Evolutionary conservation across 1,140 invertebrate genomes (phyloP), one percentile per base, ranked within the genome.

Genomic region (Diabrotica virgifera): DNA sequence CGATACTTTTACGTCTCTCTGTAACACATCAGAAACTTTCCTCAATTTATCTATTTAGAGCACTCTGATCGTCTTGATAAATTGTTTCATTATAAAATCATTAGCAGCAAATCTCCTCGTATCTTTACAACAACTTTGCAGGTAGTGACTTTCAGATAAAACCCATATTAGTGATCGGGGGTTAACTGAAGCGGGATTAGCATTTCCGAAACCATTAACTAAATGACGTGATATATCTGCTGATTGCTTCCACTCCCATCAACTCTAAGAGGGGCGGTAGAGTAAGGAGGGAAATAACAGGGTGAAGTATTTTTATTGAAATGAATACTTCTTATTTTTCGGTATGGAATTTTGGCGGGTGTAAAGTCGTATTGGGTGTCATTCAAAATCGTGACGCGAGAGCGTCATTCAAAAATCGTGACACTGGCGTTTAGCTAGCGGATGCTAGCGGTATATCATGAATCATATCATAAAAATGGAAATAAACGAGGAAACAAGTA

Each of bases 131-230:
- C 24, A 10, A 57, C 10, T 57, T 55, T 6, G 24, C 14, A 55
- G 53, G 53, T 55, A 55, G 13, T 36, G 53, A 9, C 53, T 14
- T 55, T 37, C 55, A 64, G 66, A 68, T 68, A 68, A 64, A 68
- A 63, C 59, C 46, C 58, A 65, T 65, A 68, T 64, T 68, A 68
- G 62, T 59, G 63, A 64, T 68, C 66, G 54, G 10, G 56, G 58
- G 40, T 50, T 14, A 63, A 36, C 59, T 68, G 66, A 73, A 70
- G 65, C 61, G 58, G 74, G 72, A 76, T 76, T 76, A 76, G 64
- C 74, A 76, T 76, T 76, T 73, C 74, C 73, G 74, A 76, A 74
- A 71, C 74, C 74, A 76, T 76, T 76, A 76, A 70, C 73, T 70
- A 76, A 76, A 76, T 74, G 74, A 75, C 70, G 71, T 76, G 72